Evolutionary conservation across 1,140 invertebrate species (phyloP), one percentile per base, ranked within the genome.

Genomic region (Sycophaga agraensis): DNA sequence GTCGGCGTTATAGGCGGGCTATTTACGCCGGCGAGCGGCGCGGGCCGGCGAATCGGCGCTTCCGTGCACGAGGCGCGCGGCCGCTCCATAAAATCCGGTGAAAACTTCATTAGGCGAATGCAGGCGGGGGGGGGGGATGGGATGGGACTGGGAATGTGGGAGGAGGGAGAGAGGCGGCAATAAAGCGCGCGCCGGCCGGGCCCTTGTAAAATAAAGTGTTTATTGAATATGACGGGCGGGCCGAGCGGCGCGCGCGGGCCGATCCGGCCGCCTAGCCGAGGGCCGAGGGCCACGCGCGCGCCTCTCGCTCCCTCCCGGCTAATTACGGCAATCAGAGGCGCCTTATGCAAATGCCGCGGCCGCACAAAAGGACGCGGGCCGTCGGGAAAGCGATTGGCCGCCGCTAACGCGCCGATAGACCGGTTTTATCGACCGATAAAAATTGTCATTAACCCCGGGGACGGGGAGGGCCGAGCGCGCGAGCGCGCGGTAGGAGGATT

Each of bases 261-360:
- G 4, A 28, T 28, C n/a, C 12, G 16, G 31, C 35, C 48, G 35
- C 48, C 28, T 50, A 51, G 35, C 35, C 22, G 35, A 14, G 75
- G 69, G n/a, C n/a, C n/a, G 73, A 63, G 68, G 71, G 74, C 73
- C 74, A 79, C 73, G 74, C 71, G 72, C 75, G 68, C 46, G 43
- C 14, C n/a, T n/a, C n/a, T n/a, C n/a, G n/a, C n/a, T n/a, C n/a
- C n/a, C n/a, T n/a, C n/a, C 28, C 50, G 31, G 70, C 76, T 79
- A 79, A 80, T 79, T 78, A 76, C 74, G 66, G 73, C 71, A 77
- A 79, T 77, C 74, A 74, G 63, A 26, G 24, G 57, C 62, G 57
- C 51, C 60, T 48, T 73, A 78, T 79, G 78, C 70, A 80, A 77
- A 79, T 77, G 67, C 50, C 57, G 59, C n/a, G n/a, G n/a, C 61